These are phyloP conservation scores for Luperina testacea DNA, from an alignment of 2,888 invertebrate species.

Conservation along the genomic window DNA sequence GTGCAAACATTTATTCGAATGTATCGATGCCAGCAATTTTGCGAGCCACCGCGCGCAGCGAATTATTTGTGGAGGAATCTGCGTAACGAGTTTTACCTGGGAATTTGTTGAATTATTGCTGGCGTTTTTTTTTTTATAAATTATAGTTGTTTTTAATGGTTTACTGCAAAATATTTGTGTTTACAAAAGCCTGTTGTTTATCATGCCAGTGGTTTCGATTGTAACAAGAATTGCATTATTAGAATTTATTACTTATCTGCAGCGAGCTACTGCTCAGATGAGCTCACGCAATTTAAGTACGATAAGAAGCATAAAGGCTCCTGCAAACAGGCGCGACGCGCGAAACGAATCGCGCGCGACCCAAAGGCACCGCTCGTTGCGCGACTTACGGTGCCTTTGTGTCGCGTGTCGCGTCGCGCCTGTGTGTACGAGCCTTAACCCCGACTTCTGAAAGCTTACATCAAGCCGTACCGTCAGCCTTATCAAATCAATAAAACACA, in stretches of 20 bases:
- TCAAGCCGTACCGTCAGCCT: neutral
- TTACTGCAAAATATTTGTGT: conserved; percentile 15
- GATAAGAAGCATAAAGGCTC: neutral
- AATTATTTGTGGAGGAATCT: conserved; percentile 40
- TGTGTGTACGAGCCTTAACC: no score
- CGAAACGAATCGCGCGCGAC: no score
- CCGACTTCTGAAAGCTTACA: neutral
- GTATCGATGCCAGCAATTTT: conserved; percentile 43
- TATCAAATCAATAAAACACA: neutral
- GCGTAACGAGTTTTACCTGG: conserved; percentile 49
- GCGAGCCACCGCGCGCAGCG: conserved; percentile 8
- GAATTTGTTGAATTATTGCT: conserved; percentile 46
- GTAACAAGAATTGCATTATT: neutral
- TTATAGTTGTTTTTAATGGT: conserved; percentile 21
- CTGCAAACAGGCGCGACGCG: no score
- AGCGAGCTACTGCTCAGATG: neutral
- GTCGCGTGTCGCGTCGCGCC: no score
- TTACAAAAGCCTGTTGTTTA: neutral
- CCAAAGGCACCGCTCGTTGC: no score
- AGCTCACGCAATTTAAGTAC: neutral
- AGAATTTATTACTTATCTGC: neutral
- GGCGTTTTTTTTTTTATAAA: conserved; percentile 14
- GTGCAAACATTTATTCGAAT: conserved; percentile 51
- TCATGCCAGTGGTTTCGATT: neutral
- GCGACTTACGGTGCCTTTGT: no score